Base-by-base conservation (phyloP, 2,888 invertebrate species). In the Eupsilia transversa region DNA sequence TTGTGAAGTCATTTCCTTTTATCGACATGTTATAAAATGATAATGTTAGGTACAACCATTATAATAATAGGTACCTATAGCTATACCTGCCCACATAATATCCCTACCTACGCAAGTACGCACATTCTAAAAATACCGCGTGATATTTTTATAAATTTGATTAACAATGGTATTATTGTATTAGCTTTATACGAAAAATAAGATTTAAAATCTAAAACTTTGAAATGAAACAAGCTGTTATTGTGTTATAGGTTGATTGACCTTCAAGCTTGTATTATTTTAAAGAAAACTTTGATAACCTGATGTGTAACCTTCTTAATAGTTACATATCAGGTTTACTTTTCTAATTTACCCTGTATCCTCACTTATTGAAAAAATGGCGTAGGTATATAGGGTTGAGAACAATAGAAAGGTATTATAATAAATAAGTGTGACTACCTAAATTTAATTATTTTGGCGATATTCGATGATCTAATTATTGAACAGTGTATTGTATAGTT, bases 1-100 rank as follows among this genome's bases (percentile, higher is more conserved):
- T 52, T 41, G n/a, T 35, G 74, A 66, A 30, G 43, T 33, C 12
- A 49, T 79, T 72, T 74, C 38, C 67, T 43, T 57, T 67, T 63
- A 73, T 60, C 46, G 54, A 35, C 30, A 63, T 54, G 12, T 52
- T 57, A 35, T 20, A 57, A 52, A 80, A 73, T 73, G n/a, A 56
- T 20, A 46, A 46, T 61, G 52, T 63, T 33, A 38, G 14, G 33
- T 41, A 57, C 33, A 38, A 27, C n/a, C 33, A 46, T 57, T 65
- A 57, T 75, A 9, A 49, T 41, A 73, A n/a, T 20, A 33, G 0
- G 5, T 14, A 3, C n/a, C n/a, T n/a, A n/a, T n/a, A n/a, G n/a
- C n/a, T n/a, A n/a, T n/a, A n/a, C 17, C 0, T 35, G n/a, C 4
- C 9, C 9, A n/a, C n/a, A 14, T n/a, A 35, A n/a, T 35, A 14